Percentiles rank a stretch among this genome's conserved stretches.
Conservation (phyloP, 2,797 vertebrate species). For the Taenioides sp. region DNA sequence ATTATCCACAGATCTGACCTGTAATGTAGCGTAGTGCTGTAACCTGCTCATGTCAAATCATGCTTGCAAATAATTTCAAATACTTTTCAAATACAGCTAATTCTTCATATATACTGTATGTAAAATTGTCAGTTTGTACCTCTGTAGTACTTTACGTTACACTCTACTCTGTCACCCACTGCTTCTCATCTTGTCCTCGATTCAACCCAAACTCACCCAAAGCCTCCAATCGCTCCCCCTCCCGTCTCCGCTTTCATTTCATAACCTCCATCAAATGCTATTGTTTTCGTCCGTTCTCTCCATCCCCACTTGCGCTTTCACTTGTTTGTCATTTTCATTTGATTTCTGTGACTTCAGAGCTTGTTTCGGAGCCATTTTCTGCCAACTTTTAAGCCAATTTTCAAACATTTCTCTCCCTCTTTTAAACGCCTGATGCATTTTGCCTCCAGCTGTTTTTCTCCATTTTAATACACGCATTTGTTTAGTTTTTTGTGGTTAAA, state of each 20-base stretch:
- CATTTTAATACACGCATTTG: not conserved
- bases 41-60: too few relatives aligned
- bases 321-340: not conserved
- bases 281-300: not conserved
- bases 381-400: not conserved
- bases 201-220: not conserved
- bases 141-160: not conserved
- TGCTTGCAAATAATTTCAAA: too few relatives aligned
- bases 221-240: not conserved
- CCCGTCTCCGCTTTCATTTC: not conserved
- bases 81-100: not conserved
- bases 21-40: too few relatives aligned
- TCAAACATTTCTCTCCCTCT: not conserved
- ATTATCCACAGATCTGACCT: too few relatives aligned
- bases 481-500: not conserved
- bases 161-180: not conserved
- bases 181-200: slow-evolving; percentile 9
- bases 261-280: not conserved
- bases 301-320: not conserved
- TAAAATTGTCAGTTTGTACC: not conserved
- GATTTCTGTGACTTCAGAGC: not conserved
- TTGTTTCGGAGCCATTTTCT: not conserved
- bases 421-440: not conserved
- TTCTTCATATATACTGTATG: not conserved
- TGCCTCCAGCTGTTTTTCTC: not conserved